Percentiles rank a stretch among this genome's conserved stretches.
Conservation (phyloP, 2,888 invertebrate species). For the Catocala nupta region DNA sequence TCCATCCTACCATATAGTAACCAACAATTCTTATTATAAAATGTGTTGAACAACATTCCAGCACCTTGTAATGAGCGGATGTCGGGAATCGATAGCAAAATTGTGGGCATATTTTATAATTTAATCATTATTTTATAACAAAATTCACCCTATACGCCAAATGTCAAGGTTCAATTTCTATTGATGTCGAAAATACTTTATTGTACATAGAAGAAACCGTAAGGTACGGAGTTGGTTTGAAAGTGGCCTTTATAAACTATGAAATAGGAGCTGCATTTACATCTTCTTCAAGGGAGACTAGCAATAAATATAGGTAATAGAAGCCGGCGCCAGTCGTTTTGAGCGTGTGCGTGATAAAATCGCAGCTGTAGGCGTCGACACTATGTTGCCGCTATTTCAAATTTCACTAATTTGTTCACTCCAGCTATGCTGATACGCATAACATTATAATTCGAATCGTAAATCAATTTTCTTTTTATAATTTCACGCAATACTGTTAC, state of each 20-base stretch:
- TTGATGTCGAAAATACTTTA: conserved; percentile 50
- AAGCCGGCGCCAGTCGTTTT: conserved; percentile 77
- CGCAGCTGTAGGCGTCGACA: conserved; percentile 72
- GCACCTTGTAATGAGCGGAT: conserved; percentile 84
- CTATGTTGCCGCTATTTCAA: conserved; percentile 65
- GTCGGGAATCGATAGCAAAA: conserved; percentile 84
- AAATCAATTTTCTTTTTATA: conserved; percentile 28
- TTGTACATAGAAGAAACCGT: conserved; percentile 60
- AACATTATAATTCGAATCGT: conserved; percentile 33
- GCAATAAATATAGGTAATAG: conserved; percentile 74
- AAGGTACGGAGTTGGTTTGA: conserved; percentile 67
- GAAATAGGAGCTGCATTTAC: conserved; percentile 71
- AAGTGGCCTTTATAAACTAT: conserved; percentile 69
- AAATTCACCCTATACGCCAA: conserved; percentile 52
- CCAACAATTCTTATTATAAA: conserved; percentile 75
- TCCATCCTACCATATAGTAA: conserved; percentile 63
- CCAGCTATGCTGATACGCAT: conserved; percentile 32
- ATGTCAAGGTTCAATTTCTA: conserved; percentile 57
- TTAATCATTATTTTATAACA: conserved; percentile 46
- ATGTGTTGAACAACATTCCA: conserved; percentile 82
- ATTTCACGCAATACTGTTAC: conserved; percentile 24
- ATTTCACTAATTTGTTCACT: conserved; percentile 60
- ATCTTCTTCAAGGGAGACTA: conserved; percentile 67
- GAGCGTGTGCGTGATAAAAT: conserved; percentile 77
- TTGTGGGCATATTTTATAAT: conserved; percentile 80